These are phyloP conservation scores for Falcunculus frontatus DNA, from an alignment of 2,113 vertebrate genomes.

Conservation along the genomic window DNA sequence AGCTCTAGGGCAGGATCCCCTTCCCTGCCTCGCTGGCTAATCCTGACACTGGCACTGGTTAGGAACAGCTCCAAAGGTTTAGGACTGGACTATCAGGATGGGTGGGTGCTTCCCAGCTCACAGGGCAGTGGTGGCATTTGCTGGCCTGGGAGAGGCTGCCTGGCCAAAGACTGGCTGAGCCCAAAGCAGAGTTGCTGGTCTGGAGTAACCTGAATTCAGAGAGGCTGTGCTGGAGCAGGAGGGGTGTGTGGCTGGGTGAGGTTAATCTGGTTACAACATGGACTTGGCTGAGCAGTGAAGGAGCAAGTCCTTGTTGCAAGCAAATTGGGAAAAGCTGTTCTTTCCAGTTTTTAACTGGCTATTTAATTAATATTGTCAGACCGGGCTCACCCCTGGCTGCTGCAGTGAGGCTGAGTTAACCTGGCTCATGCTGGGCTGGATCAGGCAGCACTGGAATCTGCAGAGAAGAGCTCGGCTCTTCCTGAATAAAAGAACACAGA, in stretches of 20 bases:
- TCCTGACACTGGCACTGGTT: neutral
- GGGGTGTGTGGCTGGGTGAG: neutral
- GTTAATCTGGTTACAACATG: neutral
- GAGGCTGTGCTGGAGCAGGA: neutral
- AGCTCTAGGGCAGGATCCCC: neutral
- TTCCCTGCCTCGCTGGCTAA: neutral
- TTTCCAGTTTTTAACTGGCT: neutral
- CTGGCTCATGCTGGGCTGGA: neutral
- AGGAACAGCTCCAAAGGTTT: neutral
- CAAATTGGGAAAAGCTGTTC: neutral
- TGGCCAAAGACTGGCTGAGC: neutral
- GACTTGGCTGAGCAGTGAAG: neutral
- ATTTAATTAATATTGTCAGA: neutral
- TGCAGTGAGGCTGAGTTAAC: neutral
- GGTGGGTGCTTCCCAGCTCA: neutral
- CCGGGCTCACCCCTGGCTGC: neutral
- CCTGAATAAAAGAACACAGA: fast-evolving
- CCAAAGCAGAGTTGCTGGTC: neutral
- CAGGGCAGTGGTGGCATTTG: neutral
- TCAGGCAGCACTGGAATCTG: neutral
- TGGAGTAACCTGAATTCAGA: neutral
- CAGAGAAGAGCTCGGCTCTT: fast-evolving
- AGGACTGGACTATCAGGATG: fast-evolving
- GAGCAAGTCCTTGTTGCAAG: neutral
- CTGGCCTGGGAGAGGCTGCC: neutral